Evolutionary conservation across 2,888 invertebrate genomes (phyloP).

Genomic region (Synergus japonicus): DNA sequence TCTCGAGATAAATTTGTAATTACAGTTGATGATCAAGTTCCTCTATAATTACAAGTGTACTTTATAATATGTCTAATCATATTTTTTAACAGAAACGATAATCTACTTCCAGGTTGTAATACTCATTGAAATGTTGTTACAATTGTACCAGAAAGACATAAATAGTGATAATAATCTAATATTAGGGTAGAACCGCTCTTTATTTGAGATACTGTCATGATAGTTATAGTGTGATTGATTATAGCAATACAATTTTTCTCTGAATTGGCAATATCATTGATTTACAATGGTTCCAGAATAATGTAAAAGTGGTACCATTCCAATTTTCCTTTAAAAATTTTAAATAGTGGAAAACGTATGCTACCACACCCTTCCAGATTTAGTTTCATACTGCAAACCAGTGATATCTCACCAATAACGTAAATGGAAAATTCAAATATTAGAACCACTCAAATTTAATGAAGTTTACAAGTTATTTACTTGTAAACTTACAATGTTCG

Average conservation of each 20-base stretch:
- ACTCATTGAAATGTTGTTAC: background rate
- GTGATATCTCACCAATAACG: background rate
- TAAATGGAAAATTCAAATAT: background rate
- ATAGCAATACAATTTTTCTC: background rate
- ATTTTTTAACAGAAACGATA: background rate
- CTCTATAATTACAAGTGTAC: background rate
- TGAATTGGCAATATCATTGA: background rate
- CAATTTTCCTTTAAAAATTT: background rate
- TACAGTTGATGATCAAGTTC: background rate
- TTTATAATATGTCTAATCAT: background rate
- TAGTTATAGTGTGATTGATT: too few species aligned
- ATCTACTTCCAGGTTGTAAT: background rate
- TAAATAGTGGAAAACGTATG: background rate
- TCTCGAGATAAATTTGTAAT: background rate
- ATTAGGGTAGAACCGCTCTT: background rate
- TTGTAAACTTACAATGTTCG: background rate
- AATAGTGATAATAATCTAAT: too few species aligned
- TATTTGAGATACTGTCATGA: too few species aligned
- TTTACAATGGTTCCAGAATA: background rate
- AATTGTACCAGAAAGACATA: too few species aligned
- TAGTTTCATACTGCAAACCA: too few species aligned
- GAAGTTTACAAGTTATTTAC: background rate
- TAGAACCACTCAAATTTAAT: background rate
- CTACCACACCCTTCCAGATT: background rate
- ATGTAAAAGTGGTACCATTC: background rate